These are phyloP conservation scores for Numida meleagris DNA, from an alignment of 2,113 vertebrate species.

Conservation along the genomic window DNA sequence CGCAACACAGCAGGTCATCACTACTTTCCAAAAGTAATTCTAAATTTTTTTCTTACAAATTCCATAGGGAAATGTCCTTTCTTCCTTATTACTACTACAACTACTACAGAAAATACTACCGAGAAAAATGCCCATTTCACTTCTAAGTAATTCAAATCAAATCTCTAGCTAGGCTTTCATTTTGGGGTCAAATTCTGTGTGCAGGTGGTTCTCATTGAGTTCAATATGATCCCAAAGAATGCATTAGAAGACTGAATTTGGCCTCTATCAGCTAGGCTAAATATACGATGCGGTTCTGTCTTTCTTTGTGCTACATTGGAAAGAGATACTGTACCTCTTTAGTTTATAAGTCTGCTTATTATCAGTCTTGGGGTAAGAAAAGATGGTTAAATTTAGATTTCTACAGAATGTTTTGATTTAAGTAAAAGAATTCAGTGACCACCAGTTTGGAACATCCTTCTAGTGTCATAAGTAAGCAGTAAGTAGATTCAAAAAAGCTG, in stretches of 20 bases:
- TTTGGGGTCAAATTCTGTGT: slow-evolving; percentile 11
- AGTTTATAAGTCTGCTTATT: slow-evolving; percentile 46
- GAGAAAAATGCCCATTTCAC: neutral
- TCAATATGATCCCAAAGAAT: slow-evolving; percentile 39
- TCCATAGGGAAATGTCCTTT: neutral
- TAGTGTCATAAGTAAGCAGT: slow-evolving; percentile 36
- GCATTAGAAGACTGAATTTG: slow-evolving; percentile 38
- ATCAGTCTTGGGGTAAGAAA: slow-evolving; percentile 30
- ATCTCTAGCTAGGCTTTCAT: slow-evolving; percentile 2
- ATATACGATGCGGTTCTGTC: neutral
- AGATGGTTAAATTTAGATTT: slow-evolving; percentile 55
- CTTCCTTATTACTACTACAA: neutral
- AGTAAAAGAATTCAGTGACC: slow-evolving; percentile 53
- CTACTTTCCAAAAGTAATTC: neutral
- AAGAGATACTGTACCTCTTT: slow-evolving; percentile 31
- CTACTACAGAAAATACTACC: neutral
- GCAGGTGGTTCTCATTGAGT: slow-evolving; percentile 56
- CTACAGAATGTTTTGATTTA: slow-evolving; percentile 62
- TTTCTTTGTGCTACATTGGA: slow-evolving; percentile 17
- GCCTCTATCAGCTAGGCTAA: slow-evolving; percentile 29
- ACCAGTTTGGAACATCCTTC: slow-evolving; percentile 52
- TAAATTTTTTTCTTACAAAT: neutral
- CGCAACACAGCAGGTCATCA: neutral
- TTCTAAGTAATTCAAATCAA: slow-evolving; percentile 39
- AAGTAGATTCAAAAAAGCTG: slow-evolving; percentile 49